Evolutionary conservation across 1,140 invertebrate species (phyloP).

Genomic region (Rhagoletis zephyria): DNA sequence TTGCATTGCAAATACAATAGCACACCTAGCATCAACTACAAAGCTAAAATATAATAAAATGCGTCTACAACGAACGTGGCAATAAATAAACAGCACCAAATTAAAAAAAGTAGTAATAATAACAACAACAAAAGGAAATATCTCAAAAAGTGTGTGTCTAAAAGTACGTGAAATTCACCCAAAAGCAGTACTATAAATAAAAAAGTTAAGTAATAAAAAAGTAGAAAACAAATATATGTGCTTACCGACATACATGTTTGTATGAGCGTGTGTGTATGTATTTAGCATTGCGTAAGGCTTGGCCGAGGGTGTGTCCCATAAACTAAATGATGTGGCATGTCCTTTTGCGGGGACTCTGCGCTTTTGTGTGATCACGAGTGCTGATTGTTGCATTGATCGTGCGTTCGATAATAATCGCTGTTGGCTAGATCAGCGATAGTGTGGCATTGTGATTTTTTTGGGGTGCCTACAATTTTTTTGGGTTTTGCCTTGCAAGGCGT

Average conservation of each 20-base stretch:
- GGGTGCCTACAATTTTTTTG: background rate
- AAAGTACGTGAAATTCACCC: conserved; percentile 3
- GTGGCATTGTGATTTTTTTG: conserved; percentile 25
- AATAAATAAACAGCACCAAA: conserved; percentile 29
- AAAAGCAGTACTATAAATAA: conserved; percentile 20
- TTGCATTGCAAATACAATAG: no score
- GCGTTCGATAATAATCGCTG: conserved; percentile 26
- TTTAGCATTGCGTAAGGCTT: background rate
- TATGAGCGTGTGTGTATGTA: background rate
- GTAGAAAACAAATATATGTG: background rate
- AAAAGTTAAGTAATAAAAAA: background rate
- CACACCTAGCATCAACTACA: background rate
- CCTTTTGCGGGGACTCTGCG: conserved; percentile 9
- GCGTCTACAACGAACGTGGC: background rate
- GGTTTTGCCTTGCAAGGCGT: background rate
- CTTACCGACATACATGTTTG: no score
- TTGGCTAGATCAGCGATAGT: background rate
- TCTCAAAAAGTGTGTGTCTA: background rate
- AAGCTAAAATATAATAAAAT: no score
- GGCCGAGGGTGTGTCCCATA: conserved; percentile 30
- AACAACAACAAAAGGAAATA: conserved; percentile 3
- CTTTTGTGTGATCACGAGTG: conserved; percentile 31
- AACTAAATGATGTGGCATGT: conserved; percentile 42
- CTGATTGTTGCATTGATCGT: background rate
- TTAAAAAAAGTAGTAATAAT: background rate